Evolutionary conservation across 2,797 vertebrate species (phyloP).

Genomic region (Clarias laeviceps): DNA sequence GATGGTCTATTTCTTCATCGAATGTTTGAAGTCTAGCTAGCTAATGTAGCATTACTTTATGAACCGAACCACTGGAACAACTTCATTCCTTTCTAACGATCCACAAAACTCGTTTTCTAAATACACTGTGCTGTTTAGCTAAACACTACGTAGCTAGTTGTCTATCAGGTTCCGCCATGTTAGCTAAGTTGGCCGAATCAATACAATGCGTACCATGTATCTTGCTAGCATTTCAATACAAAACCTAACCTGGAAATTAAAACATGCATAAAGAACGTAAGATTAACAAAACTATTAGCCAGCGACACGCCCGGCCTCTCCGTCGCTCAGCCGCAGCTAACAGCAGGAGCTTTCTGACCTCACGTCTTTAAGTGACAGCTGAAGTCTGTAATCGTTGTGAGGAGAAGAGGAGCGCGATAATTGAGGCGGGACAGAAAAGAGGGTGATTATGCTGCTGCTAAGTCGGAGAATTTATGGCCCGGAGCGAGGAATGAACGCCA

Average conservation of each 20-base stretch:
- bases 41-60: background rate
- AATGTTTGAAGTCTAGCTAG: background rate
- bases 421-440: constrained; percentile 45
- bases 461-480: constrained; percentile 61
- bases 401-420: constrained; percentile 6
- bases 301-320: background rate
- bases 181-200: background rate
- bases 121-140: background rate
- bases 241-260: background rate
- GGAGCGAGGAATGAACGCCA: constrained; percentile 63
- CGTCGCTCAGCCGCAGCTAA: background rate
- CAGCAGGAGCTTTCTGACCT: background rate
- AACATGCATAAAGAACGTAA: background rate
- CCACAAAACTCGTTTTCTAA: background rate
- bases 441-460: constrained; percentile 66
- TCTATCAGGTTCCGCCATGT: background rate
- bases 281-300: background rate
- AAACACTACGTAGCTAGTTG: background rate
- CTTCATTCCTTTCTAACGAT: background rate
- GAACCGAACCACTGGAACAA: background rate
- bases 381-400: constrained; percentile 13
- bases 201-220: background rate
- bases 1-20: background rate
- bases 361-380: constrained; percentile 17
- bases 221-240: background rate